Conservation (phyloP, 2,888 invertebrate genomes). For the Melikaiella ostensackeni region DNA sequence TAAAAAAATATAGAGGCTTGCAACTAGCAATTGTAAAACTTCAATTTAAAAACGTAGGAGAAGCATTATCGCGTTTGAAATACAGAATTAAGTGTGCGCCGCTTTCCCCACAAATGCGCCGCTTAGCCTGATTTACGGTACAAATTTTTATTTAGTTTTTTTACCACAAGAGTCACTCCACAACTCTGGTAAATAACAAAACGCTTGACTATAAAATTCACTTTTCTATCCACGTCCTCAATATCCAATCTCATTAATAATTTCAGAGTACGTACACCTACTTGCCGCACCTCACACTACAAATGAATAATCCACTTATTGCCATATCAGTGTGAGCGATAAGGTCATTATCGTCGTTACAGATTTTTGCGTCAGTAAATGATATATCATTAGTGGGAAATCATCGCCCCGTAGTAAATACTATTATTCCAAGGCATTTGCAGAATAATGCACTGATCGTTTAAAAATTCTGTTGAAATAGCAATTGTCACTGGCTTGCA, state of each 20-base stretch:
- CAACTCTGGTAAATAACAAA: neutral
- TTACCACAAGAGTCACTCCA: too few species aligned
- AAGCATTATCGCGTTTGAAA: too few species aligned
- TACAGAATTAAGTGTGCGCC: too few species aligned
- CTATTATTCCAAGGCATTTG: neutral
- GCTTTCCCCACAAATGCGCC: too few species aligned
- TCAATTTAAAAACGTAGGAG: too few species aligned
- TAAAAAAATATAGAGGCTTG: too few species aligned
- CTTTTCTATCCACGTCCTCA: constrained; percentile 2
- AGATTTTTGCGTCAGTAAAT: constrained; percentile 26
- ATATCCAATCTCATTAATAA: neutral
- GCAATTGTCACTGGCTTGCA: neutral
- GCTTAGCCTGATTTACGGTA: too few species aligned
- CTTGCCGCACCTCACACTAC: neutral
- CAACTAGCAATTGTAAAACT: too few species aligned
- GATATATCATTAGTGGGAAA: constrained; percentile 26
- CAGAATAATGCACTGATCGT: neutral
- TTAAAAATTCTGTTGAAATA: neutral
- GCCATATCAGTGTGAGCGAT: constrained; percentile 12
- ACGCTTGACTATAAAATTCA: neutral
- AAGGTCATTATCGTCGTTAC: constrained; percentile 21
- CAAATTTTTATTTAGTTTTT: too few species aligned
- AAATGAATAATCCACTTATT: constrained; percentile 21
- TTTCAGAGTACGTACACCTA: constrained; percentile 7
- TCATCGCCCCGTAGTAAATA: neutral